Evolutionary conservation across 2,888 invertebrate species (phyloP), one percentile per base, ranked within the genome.

Genomic region (Acleris sparsana): DNA sequence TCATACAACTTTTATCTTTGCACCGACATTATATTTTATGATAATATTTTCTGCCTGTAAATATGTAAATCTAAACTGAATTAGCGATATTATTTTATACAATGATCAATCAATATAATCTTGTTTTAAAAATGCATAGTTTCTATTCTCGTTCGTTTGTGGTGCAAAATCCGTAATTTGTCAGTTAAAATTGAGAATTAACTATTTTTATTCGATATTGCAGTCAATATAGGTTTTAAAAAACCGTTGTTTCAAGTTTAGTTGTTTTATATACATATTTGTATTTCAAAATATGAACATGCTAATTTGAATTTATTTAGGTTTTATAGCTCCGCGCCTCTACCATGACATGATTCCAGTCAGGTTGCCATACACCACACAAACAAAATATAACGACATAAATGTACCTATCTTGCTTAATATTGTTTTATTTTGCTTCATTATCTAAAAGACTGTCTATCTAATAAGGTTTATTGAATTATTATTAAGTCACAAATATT

Each of bases 381-480:
- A 66, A 66, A 66, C 60, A 62, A 53, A 65, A 59, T 62, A 53
- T 53, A 65, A 61, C 46, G 44, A 61, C 33, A 17, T 48, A 56
- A 62, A 55, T 62, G 25, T 61, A 69, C 57, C 48, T 62, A 60
- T 33, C 51, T 68, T 57, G 66, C 68, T 68, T 70, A 52, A 66
- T 62, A 39, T 57, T 66, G 16, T 57, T 52, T 61, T 56, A 66
- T 62, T 60, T 62, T 48, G 62, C 66, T 62, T 61, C 66, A 57
- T 66, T 66, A 84, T 87, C 84, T 88, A 88, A 88, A 92, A 92
- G 92, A 92, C 92, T 92, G 92, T 89, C 89, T 91, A 91, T 86
- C 39, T 87, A 76, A 80, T 89, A 91, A 89, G 90, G 86, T 39
- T 39, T 88, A 89, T 84, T 86, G 82, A 88, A 87, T 86, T 87